Evolutionary conservation across 2,113 vertebrate genomes (phyloP).

Genomic region (Upupa epops): DNA sequence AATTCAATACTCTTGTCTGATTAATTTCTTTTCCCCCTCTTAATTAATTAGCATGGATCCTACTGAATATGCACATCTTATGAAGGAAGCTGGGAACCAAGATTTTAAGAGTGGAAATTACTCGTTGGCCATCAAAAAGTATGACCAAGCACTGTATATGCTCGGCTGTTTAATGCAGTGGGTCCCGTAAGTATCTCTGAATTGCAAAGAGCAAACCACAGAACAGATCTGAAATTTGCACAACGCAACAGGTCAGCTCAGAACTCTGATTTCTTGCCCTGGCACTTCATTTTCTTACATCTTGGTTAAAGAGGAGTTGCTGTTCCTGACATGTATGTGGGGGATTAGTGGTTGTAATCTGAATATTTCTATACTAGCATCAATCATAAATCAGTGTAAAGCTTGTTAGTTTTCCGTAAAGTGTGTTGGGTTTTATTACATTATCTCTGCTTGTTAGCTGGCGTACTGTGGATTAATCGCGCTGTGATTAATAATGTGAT

Average conservation of each 20-base stretch:
- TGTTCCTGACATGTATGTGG: not conserved
- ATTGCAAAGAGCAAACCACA: not conserved
- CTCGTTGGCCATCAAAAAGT: slow-evolving; percentile 70
- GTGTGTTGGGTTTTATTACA: not conserved
- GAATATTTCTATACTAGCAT: not conserved
- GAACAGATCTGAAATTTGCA: not conserved
- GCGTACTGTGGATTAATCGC: not conserved
- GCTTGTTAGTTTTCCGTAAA: not conserved
- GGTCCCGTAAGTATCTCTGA: slow-evolving; percentile 46
- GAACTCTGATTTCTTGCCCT: not conserved
- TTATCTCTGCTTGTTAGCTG: not conserved
- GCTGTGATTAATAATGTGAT: no score
- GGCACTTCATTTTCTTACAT: not conserved
- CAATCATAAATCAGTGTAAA: not conserved
- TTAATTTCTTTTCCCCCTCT: not conserved
- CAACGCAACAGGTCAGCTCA: not conserved
- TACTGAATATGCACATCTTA: slow-evolving; percentile 5
- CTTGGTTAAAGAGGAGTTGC: not conserved
- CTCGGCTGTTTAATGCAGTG: slow-evolving; percentile 27
- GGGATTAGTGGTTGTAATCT: not conserved
- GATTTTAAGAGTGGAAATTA: slow-evolving; percentile 73
- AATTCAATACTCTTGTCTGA: not conserved
- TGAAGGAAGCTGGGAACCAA: slow-evolving; percentile 69
- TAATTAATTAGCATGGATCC: slow-evolving; percentile 64
- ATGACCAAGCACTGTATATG: slow-evolving; percentile 63